A percentile compares a stretch with the other conserved stretches of the same genome.
Evolutionary conservation across 2,797 vertebrate species (phyloP).

Genomic region (Hafferia zeledoni): DNA sequence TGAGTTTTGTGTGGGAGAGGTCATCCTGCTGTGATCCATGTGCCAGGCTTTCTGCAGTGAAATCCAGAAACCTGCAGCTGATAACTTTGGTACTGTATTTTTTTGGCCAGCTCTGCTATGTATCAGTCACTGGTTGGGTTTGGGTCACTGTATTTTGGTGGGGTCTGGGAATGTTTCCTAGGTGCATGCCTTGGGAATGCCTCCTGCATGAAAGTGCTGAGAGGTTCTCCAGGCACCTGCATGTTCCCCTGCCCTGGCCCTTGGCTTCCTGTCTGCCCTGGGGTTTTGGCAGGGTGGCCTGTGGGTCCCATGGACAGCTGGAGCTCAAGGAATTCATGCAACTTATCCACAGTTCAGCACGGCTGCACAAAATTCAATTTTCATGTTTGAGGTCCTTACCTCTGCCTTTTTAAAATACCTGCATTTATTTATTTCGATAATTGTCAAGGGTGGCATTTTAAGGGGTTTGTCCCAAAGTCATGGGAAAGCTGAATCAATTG

Average conservation of each 20-base stretch:
- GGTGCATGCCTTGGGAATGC: neutral
- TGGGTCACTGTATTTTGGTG: neutral
- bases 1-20: neutral
- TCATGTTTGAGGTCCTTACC: neutral
- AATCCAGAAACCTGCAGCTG: neutral
- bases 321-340: neutral
- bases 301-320: accelerated
- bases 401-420: neutral
- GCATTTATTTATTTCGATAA: neutral
- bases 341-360: neutral
- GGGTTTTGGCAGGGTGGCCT: neutral
- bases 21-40: neutral
- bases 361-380: neutral
- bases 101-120: neutral
- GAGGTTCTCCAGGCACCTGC: neutral
- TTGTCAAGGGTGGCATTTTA: neutral
- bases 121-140: neutral
- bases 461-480: neutral
- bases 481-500: neutral
- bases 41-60: neutral
- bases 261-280: neutral
- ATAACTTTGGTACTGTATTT: neutral
- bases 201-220: neutral
- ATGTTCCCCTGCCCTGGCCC: neutral
- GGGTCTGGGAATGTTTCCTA: neutral